Conservation (phyloP, 2,888 invertebrate species). For the Chrysolina oricalcia region DNA sequence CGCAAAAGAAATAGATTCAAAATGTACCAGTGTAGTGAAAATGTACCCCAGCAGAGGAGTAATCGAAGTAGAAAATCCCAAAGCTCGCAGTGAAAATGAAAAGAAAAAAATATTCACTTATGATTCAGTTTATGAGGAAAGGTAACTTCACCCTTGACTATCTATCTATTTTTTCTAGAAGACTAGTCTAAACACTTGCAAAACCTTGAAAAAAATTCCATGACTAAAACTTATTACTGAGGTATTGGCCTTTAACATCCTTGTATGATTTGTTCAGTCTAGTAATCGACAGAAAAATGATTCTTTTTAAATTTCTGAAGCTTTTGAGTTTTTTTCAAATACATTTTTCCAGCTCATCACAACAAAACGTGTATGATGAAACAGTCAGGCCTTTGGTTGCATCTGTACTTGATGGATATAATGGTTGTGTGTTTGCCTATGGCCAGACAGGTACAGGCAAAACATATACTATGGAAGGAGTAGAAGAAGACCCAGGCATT, state of each 20-base stretch:
- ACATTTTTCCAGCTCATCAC: conserved; percentile 79
- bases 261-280: too few relatives aligned
- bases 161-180: background rate
- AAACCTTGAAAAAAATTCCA: background rate
- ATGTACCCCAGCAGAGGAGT: conserved; percentile 90
- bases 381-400: conserved; percentile 95
- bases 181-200: background rate
- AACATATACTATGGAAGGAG: conserved; percentile 85
- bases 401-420: conserved; percentile 97
- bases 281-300: too few relatives aligned
- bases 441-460: conserved; percentile 99
- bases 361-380: conserved; percentile 95
- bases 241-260: too few relatives aligned
- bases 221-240: too few relatives aligned
- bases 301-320: background rate
- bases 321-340: background rate
- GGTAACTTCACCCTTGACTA: conserved; percentile 68
- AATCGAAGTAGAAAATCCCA: conserved; percentile 92
- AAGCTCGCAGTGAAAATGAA: conserved; percentile 78
- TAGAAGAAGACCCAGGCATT: conserved; percentile 62
- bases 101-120: conserved; percentile 96
- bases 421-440: conserved; percentile 99
- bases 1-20: conserved; percentile 85
- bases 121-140: conserved; percentile 96
- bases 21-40: conserved; percentile 86